These are phyloP conservation scores for Philotrypesis tridentata DNA, from an alignment of 1,140 invertebrate species.

Conservation along the genomic window DNA sequence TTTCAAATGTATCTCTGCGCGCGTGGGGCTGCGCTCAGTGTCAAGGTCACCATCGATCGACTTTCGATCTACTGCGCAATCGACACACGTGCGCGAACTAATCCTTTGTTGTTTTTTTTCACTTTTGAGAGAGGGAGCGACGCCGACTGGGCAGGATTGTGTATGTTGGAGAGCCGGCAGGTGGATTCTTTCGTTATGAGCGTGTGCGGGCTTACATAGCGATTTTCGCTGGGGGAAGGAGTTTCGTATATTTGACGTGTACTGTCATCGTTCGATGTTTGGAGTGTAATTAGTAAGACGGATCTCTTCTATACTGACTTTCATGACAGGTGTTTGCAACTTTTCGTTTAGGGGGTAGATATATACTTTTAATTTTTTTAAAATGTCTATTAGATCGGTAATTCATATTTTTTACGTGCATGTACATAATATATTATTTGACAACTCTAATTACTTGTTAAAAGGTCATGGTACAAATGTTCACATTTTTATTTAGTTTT, in stretches of 20 bases:
- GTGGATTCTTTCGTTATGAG: background rate
- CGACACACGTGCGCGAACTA: background rate
- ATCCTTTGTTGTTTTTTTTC: background rate
- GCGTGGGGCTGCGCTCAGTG: conserved; percentile 16
- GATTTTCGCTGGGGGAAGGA: background rate
- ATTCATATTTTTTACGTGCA: too few species aligned
- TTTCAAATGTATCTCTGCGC: conserved; percentile 16
- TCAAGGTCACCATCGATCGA: conserved; percentile 41
- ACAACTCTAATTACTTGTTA: too few species aligned
- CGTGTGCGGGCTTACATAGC: background rate
- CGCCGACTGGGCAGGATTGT: background rate
- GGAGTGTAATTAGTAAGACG: background rate
- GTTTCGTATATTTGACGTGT: background rate
- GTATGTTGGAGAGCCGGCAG: background rate
- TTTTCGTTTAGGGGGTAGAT: too few species aligned
- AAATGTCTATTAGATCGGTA: too few species aligned
- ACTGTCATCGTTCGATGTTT: background rate
- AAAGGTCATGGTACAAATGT: too few species aligned
- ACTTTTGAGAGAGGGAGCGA: too few species aligned
- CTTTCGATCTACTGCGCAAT: conserved; percentile 16
- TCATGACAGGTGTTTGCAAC: too few species aligned
- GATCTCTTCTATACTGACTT: too few species aligned
- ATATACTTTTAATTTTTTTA: too few species aligned
- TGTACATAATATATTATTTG: too few species aligned
- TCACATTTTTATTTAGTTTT: too few species aligned